Conservation (phyloP, 2,888 invertebrate genomes). For the Drosophila nigritarsus region DNA sequence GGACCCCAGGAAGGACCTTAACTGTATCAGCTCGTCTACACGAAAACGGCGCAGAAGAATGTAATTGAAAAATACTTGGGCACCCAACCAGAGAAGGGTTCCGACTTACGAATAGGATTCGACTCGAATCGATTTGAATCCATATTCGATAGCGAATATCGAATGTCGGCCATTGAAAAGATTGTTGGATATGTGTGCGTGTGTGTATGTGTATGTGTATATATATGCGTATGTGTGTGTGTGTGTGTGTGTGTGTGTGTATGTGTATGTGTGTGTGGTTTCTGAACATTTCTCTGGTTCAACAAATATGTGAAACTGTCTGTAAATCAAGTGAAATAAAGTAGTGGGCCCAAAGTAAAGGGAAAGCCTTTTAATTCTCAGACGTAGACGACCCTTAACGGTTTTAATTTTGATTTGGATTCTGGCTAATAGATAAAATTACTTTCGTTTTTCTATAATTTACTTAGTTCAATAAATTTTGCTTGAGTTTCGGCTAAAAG, state of each 20-base stretch:
- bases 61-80: background rate
- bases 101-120: no score
- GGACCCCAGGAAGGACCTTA: constrained; percentile 23
- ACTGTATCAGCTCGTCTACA: constrained; percentile 28
- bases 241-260: constrained; percentile 33
- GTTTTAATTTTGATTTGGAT: background rate
- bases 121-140: constrained; percentile 7
- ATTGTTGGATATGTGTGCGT: constrained; percentile 55
- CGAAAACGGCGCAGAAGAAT: constrained; percentile 14
- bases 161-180: constrained; percentile 21
- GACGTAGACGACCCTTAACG: constrained; percentile 10
- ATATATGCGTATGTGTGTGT: constrained; percentile 36
- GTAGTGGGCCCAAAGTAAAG: background rate
- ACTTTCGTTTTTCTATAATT: constrained; percentile 18
- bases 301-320: constrained; percentile 3
- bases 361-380: background rate
- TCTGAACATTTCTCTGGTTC: constrained; percentile 40
- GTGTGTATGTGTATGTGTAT: background rate
- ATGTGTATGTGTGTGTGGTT: constrained; percentile 21
- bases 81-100: constrained; percentile 20
- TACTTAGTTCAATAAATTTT: constrained; percentile 9
- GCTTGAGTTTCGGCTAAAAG: constrained; percentile 26
- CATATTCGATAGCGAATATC: constrained; percentile 18
- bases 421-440: constrained; percentile 36
- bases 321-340: background rate